Conservation (phyloP, 2,113 vertebrate species). For the Aptenodytes forsteri region DNA sequence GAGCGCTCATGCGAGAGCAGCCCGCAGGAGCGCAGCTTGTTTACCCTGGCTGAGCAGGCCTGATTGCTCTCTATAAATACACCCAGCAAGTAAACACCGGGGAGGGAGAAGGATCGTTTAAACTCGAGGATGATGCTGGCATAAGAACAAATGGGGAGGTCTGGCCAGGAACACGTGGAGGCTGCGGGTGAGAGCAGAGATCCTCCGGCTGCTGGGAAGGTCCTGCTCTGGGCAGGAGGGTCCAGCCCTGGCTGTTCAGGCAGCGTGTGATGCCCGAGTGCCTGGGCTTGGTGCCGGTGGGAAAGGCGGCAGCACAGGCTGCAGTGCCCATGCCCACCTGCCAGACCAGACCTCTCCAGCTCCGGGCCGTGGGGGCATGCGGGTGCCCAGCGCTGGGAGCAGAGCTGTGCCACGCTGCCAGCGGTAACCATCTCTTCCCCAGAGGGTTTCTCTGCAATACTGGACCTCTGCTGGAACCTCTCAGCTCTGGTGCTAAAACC, state of each 20-base stretch:
- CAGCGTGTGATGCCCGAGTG: rapidly evolving
- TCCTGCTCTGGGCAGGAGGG: not conserved
- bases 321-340: not conserved
- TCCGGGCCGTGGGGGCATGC: rapidly evolving
- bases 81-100: slow-evolving; percentile 55
- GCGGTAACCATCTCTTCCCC: rapidly evolving
- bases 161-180: not conserved
- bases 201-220: not conserved
- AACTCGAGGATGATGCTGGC: slow-evolving; percentile 56
- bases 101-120: slow-evolving; percentile 46
- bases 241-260: not conserved
- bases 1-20: slow-evolving; percentile 25
- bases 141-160: slow-evolving; percentile 43
- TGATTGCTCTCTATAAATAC: slow-evolving; percentile 73
- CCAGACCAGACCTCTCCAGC: not conserved
- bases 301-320: not conserved
- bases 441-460: not conserved
- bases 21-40: slow-evolving; percentile 50
- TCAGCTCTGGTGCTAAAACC: not conserved
- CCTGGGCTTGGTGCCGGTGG: rapidly evolving
- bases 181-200: not conserved
- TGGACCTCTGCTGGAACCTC: not conserved
- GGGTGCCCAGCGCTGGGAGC: not conserved
- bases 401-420: not conserved
- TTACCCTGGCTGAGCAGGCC: slow-evolving; percentile 68